Percentiles rank a stretch among this genome's conserved stretches.
phyloP scores from a whole-genome alignment of 2,888 invertebrate genomes.

The Ennomos erosarius region DNA sequence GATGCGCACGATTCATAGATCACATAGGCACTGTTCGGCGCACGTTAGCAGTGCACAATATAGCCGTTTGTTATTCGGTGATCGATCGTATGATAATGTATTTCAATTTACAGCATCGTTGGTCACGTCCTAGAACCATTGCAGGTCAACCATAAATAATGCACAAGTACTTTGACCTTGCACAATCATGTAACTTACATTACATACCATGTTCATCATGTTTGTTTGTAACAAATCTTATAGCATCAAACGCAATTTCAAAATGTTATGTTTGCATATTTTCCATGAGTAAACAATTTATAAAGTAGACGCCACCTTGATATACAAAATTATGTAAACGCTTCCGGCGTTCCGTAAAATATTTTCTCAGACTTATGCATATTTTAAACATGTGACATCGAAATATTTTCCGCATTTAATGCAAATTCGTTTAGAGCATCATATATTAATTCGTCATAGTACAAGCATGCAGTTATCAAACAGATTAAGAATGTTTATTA shows the following conservation, averaged over 20 bases:
- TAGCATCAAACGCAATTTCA: not conserved
- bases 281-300: slow-evolving; percentile 13
- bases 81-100: slow-evolving; percentile 74
- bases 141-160: slow-evolving; percentile 62
- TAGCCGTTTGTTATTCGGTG: slow-evolving; percentile 66
- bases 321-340: slow-evolving; percentile 11
- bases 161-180: slow-evolving; percentile 45
- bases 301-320: slow-evolving; percentile 12
- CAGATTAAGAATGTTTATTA: slow-evolving; percentile 54
- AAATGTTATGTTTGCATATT: not conserved
- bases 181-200: not conserved
- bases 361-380: slow-evolving; percentile 6
- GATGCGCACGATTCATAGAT: slow-evolving; percentile 57
- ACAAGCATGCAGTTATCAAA: slow-evolving; percentile 2
- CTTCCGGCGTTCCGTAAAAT: slow-evolving; percentile 13
- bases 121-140: slow-evolving; percentile 59
- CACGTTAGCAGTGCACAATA: slow-evolving; percentile 61
- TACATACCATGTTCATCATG: too few relatives aligned
- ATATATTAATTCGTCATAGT: not conserved
- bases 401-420: slow-evolving; percentile 7
- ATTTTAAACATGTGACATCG: slow-evolving; percentile 3
- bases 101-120: slow-evolving; percentile 78
- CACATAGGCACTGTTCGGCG: slow-evolving; percentile 55
- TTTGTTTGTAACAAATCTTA: slow-evolving; percentile 2
- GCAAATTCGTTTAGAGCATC: slow-evolving; percentile 4